Conservation (phyloP, 2,888 invertebrate species). For the Ectobius pallidus region DNA sequence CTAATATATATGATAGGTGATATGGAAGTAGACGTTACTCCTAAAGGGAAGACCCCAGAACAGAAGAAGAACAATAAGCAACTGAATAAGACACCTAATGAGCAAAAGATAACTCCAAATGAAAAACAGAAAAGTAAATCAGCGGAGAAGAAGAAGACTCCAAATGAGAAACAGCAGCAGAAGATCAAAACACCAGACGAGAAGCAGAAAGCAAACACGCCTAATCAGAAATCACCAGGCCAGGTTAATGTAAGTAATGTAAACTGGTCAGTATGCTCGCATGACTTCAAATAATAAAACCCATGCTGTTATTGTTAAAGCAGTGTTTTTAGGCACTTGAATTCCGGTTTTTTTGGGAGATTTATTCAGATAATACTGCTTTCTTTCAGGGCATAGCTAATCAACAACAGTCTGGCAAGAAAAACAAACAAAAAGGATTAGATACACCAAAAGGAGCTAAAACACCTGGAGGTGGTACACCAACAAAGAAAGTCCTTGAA, state of each 20-base stretch:
- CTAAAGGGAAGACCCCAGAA: no score
- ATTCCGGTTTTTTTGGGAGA: no score
- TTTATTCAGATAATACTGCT: no score
- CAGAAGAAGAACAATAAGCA: conserved; percentile 10
- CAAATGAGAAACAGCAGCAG: conserved; percentile 12
- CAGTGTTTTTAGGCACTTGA: no score
- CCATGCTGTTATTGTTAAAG: no score
- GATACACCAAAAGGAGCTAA: conserved; percentile 45
- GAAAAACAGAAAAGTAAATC: conserved; percentile 12
- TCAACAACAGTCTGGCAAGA: conserved; percentile 44
- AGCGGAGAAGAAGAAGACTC: conserved; percentile 9
- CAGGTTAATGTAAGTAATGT: conserved; percentile 33
- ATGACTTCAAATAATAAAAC: no score
- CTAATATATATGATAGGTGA: no score
- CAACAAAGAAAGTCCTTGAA: conserved; percentile 62
- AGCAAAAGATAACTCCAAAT: neutral
- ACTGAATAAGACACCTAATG: neutral
- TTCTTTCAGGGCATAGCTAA: conserved; percentile 37
- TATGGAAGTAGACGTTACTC: no score
- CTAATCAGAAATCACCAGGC: conserved; percentile 27
- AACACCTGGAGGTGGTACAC: conserved; percentile 30
- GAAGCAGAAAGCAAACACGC: conserved; percentile 14
- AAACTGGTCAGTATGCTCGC: no score
- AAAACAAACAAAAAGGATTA: conserved; percentile 47
- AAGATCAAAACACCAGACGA: conserved; percentile 11